phyloP scores from a whole-genome alignment of 1,140 invertebrate species.

The Trissolcus basalis region DNA sequence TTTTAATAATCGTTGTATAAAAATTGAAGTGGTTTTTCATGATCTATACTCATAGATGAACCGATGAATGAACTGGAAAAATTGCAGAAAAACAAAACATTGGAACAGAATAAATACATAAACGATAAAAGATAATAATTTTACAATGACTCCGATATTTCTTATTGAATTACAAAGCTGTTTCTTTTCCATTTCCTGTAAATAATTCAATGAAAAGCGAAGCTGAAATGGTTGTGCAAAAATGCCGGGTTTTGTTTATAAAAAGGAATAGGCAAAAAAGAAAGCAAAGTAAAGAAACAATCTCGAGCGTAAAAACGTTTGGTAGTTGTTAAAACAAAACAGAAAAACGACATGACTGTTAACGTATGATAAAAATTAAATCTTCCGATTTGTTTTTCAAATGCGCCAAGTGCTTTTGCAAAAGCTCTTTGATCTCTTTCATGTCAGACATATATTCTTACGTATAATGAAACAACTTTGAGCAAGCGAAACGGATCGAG shows the following conservation, averaged over 20 bases:
- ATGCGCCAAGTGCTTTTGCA: constrained; percentile 13
- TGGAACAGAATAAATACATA: too few relatives aligned
- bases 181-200: constrained; percentile 27
- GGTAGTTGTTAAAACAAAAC: constrained; percentile 1
- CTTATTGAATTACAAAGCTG: constrained; percentile 34
- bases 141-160: constrained; percentile 38
- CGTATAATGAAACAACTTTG: constrained; percentile 33
- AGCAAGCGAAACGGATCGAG: constrained; percentile 17
- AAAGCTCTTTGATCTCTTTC: constrained; percentile 36
- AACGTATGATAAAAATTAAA: constrained; percentile 19
- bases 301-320: too few relatives aligned
- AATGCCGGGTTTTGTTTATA: too few relatives aligned
- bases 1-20: too few relatives aligned
- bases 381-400: constrained; percentile 35
- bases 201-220: constrained; percentile 38
- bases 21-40: too few relatives aligned
- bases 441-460: constrained; percentile 16
- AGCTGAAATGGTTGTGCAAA: too few relatives aligned
- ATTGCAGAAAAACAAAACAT: too few relatives aligned
- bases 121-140: constrained; percentile 28
- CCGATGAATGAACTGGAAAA: too few relatives aligned
- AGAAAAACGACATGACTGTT: too few relatives aligned
- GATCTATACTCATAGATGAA: too few relatives aligned
- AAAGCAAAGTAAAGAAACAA: too few relatives aligned
- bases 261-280: too few relatives aligned